phyloP scores from a whole-genome alignment of 1,140 invertebrate species.

The Euura saliciscinereae region DNA sequence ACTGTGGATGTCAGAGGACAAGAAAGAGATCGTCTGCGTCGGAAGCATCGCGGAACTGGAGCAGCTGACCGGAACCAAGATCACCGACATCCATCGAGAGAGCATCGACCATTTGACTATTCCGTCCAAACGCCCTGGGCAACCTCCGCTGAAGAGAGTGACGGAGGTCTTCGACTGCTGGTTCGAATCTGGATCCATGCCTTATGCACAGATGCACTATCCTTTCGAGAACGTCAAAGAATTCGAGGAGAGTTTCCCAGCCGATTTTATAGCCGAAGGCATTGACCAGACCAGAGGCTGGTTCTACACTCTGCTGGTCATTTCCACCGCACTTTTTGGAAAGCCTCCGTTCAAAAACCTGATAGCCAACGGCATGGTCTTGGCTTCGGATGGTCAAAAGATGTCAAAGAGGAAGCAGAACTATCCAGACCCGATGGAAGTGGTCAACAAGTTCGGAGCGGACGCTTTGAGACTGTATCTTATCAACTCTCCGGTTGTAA shows the following conservation, averaged over 20 bases:
- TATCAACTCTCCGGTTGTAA: constrained; percentile 97
- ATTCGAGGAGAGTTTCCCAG: constrained; percentile 96
- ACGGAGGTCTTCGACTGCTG: constrained; percentile 99
- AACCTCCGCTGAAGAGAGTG: constrained; percentile 83
- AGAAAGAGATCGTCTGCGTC: constrained; percentile 92
- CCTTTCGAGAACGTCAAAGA: constrained; percentile 92
- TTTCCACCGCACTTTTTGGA: constrained; percentile 95
- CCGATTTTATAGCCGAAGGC: constrained; percentile 99
- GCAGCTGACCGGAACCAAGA: constrained; percentile 77
- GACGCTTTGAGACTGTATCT: constrained; percentile 96
- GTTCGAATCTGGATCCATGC: constrained; percentile 99
- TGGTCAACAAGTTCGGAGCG: constrained; percentile 94
- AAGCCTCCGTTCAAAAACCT: constrained; percentile 98
- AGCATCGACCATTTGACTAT: constrained; percentile 93
- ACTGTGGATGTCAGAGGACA: constrained; percentile 94
- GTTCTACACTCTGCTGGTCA: constrained; percentile 97
- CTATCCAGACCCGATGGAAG: constrained; percentile 94
- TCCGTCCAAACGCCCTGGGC: constrained; percentile 83
- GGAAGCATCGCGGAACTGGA: constrained; percentile 93
- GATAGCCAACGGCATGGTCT: constrained; percentile 92
- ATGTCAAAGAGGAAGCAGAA: constrained; percentile 99
- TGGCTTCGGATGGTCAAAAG: constrained; percentile 97
- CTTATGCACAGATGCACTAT: constrained; percentile 96
- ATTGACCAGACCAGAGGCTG: constrained; percentile 99
- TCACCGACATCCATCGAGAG: constrained; percentile 95